Evolutionary conservation across 2,888 invertebrate species (phyloP).

Genomic region (Flexamia atlantica): DNA sequence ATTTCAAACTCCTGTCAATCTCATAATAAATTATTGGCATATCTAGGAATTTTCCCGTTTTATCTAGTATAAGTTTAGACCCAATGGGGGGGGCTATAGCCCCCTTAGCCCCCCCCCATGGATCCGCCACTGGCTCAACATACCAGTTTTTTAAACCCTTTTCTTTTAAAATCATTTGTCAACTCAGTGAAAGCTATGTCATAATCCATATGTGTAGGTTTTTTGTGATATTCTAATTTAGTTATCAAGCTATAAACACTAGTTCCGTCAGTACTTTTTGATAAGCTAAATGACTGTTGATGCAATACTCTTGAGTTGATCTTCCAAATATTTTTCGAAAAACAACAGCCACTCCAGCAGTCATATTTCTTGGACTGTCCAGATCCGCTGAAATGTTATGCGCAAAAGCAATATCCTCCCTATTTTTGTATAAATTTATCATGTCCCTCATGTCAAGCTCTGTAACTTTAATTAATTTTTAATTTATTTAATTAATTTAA

Average conservation of each 20-base stretch:
- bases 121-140: no score
- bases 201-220: slow-evolving; percentile 20
- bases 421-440: background rate
- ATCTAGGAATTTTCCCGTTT: no score
- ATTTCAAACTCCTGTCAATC: no score
- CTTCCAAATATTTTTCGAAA: slow-evolving; percentile 5
- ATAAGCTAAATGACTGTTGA: background rate
- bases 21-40: no score
- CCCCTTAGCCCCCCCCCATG: no score
- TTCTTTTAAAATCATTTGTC: background rate
- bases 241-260: slow-evolving; percentile 27
- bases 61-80: no score
- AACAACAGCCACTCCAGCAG: slow-evolving; percentile 10
- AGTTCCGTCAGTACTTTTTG: background rate
- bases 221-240: background rate
- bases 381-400: slow-evolving; percentile 23
- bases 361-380: slow-evolving; percentile 6
- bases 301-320: background rate
- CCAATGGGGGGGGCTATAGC: no score
- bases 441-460: background rate
- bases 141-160: background rate
- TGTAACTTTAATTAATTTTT: background rate
- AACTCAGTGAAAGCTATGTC: background rate
- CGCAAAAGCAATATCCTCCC: slow-evolving; percentile 16
- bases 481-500: no score